phyloP scores from a whole-genome alignment of 2,797 vertebrate species.

The Bryconaethiops microstoma region DNA sequence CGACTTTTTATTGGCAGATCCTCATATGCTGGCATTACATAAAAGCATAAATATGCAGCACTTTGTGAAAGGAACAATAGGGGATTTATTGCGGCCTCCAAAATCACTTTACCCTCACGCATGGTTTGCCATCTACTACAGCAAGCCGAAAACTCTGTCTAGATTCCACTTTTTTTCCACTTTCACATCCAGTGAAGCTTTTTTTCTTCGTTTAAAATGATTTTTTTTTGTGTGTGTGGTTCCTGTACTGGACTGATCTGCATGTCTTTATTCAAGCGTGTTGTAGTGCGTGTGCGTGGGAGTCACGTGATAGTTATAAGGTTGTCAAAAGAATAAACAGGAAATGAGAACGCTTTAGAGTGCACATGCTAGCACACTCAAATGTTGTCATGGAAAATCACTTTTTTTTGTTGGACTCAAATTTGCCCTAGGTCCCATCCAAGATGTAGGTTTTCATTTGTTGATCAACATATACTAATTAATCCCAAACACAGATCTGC shows the following conservation, averaged over 20 bases:
- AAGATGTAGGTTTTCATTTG: background rate
- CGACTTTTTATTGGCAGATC: constrained; percentile 23
- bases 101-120: constrained; percentile 15
- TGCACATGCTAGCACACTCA: background rate
- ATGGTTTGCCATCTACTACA: constrained; percentile 30
- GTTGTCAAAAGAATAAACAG: constrained; percentile 42
- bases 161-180: constrained; percentile 12
- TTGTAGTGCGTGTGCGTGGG: background rate
- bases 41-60: constrained; percentile 50
- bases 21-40: constrained; percentile 41
- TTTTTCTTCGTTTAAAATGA: background rate
- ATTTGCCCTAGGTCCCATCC: background rate
- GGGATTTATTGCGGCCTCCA: constrained; percentile 46
- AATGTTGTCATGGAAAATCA: background rate
- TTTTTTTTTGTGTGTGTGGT: background rate
- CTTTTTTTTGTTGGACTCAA: background rate
- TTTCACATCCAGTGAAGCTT: background rate
- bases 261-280: constrained; percentile 12
- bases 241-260: constrained; percentile 1
- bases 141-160: constrained; percentile 12
- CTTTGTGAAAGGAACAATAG: constrained; percentile 53
- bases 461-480: constrained; percentile 30
- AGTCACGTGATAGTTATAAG: background rate
- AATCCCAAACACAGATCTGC: background rate
- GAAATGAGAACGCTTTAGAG: constrained; percentile 39